phyloP scores from a whole-genome alignment of 2,888 invertebrate species.

The Meghimatium bilineatum region DNA sequence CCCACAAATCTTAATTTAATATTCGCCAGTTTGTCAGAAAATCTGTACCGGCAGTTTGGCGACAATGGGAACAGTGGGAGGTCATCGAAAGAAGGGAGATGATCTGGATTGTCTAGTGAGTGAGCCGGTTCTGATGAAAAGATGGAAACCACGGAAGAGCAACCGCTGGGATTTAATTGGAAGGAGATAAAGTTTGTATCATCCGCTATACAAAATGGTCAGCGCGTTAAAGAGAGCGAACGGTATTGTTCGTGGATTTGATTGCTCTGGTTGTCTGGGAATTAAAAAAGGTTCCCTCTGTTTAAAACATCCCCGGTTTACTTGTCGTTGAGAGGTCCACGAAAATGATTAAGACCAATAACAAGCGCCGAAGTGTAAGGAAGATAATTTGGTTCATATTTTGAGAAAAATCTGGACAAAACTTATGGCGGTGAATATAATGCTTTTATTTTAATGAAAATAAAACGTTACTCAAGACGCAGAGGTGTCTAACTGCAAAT shows the following conservation, averaged over 20 bases:
- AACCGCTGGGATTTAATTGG: conserved; percentile 18
- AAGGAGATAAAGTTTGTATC: conserved; percentile 32
- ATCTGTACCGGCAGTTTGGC: background rate
- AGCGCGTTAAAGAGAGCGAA: background rate
- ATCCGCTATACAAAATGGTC: conserved; percentile 19
- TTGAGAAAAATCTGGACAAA: too few relatives aligned
- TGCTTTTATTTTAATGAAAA: too few relatives aligned
- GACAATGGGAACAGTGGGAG: conserved; percentile 17
- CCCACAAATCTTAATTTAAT: too few relatives aligned
- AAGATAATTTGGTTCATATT: background rate
- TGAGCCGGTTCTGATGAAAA: background rate
- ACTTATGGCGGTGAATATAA: too few relatives aligned
- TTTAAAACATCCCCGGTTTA: background rate
- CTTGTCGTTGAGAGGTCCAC: background rate
- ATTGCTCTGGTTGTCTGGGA: background rate
- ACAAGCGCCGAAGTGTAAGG: background rate
- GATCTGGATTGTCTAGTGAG: background rate
- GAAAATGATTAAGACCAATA: background rate
- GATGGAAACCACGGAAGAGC: background rate
- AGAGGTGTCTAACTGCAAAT: too few relatives aligned
- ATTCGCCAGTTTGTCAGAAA: background rate
- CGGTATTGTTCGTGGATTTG: background rate
- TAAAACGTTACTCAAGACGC: too few relatives aligned
- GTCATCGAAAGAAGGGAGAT: background rate
- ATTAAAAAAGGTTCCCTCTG: background rate